phyloP scores from a whole-genome alignment of 1,140 invertebrate genomes.

The Papilio polyxenes region DNA sequence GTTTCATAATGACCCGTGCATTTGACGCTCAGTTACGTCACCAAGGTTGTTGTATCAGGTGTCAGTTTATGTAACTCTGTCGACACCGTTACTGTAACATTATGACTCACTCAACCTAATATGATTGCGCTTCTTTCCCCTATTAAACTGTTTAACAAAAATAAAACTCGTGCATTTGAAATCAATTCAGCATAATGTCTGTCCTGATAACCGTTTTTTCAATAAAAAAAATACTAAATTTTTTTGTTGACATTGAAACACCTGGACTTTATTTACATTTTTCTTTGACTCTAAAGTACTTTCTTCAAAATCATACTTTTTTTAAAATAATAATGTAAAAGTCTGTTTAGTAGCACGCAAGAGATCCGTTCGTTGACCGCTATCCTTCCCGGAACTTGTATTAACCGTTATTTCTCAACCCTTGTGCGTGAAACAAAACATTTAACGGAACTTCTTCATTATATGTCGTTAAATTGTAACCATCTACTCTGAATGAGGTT shows the following conservation, averaged over 20 bases:
- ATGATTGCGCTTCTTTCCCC: not conserved
- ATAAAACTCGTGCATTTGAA: no score
- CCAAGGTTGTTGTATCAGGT: constrained; percentile 20
- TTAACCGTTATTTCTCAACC: not conserved
- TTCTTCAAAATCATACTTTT: not conserved
- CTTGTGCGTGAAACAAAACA: not conserved
- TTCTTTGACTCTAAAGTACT: no score
- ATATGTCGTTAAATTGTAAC: constrained; percentile 1
- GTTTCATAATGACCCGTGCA: not conserved
- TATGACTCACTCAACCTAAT: not conserved
- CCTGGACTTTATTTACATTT: no score
- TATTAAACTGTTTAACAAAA: constrained; percentile 11
- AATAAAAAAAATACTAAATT: no score
- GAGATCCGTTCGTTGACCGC: constrained; percentile 20
- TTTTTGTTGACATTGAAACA: no score
- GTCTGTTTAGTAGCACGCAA: not conserved
- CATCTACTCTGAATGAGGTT: not conserved
- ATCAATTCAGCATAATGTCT: no score
- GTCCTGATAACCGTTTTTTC: no score
- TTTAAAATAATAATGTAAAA: constrained; percentile 8
- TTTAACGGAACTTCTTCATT: not conserved
- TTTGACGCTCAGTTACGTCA: not conserved
- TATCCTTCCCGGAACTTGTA: constrained; percentile 25
- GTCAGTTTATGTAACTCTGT: constrained; percentile 21
- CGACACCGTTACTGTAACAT: constrained; percentile 3